Evolutionary conservation across 1,140 invertebrate genomes (phyloP), one percentile per base, ranked within the genome.

Genomic region (Drosophila setifemur): DNA sequence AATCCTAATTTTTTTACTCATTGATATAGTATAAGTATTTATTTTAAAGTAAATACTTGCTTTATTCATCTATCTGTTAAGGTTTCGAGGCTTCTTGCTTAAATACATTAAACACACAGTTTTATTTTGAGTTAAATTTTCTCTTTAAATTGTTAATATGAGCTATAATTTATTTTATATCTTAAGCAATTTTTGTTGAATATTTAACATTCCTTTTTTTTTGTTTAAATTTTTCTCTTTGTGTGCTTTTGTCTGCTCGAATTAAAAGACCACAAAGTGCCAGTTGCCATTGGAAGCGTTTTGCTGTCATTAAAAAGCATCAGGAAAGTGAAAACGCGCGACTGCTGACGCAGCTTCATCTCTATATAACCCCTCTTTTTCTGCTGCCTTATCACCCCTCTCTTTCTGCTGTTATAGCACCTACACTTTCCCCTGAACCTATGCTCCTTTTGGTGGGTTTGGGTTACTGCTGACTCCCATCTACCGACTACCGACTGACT

Each of bases 291-390:
- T 82, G 39, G 42, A 47, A 55, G 61, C 52, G 63, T 52, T 50
- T 50, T 35, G 67, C 25, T 61, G 67, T 77, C 78, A 82, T 82
- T 82, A 83, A 78, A 71, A 82, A 73, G 61, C 63, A 53, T 55
- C 63, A 50, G 35, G 73, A 83, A 82, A 78, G 78, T 77, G 78
- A 82, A 82, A 85, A 78, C 57, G 69, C 57, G 69, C 47, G 67
- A 73, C 70, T 70, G 67, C 66, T 70, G 67, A 58, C 67, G 55
- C 49, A 29, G 47, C 45, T 42, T 48, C 31, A 6, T 4, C 28
- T 11, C 4, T 7, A 8, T 12, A 33, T 12, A 2, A 14, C 7
- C 6, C 28, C n/a, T 4, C 33, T 14, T 5, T 52, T 18, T 9
- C 9, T n/a, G 42, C 12, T 35, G 39, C 35, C 4, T 4, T n/a